Percentiles rank a stretch among this genome's conserved stretches.
Evolutionary conservation across 2,797 vertebrate species (phyloP).

Genomic region (Hoplostethus atlanticus): DNA sequence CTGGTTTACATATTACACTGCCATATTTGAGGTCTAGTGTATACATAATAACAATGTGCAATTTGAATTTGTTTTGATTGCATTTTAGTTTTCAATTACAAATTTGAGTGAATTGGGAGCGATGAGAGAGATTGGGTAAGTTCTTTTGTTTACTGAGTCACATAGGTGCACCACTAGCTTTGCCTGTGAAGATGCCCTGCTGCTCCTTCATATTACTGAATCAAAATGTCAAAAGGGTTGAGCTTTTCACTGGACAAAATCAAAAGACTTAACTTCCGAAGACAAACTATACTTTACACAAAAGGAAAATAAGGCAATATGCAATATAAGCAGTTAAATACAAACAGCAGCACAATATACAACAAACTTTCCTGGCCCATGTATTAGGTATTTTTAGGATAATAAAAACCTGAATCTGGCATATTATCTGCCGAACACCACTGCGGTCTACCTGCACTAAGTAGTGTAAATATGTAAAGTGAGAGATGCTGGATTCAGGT

Average conservation of each 20-base stretch:
- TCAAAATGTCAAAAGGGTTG: neutral
- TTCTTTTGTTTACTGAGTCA: neutral
- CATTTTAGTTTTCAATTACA: neutral
- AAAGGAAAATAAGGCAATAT: conserved; percentile 6
- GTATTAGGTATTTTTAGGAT: conserved; percentile 8
- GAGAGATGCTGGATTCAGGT: conserved; percentile 54
- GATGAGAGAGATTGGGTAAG: neutral
- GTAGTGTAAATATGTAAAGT: conserved; percentile 68
- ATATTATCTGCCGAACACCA: conserved; percentile 38
- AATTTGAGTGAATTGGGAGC: neutral
- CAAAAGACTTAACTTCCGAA: conserved; percentile 7
- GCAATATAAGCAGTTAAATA: neutral
- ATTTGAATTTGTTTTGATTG: neutral
- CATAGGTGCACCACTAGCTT: neutral
- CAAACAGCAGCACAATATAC: conserved; percentile 27
- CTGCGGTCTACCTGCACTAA: conserved; percentile 49
- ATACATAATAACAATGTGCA: neutral
- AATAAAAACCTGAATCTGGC: conserved; percentile 44
- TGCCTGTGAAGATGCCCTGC: neutral
- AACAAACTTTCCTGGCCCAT: conserved; percentile 3
- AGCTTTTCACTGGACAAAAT: neutral
- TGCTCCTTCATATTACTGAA: neutral
- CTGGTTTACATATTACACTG: no score
- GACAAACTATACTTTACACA: conserved; percentile 23
- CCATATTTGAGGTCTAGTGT: neutral